Evolutionary conservation across 2,113 vertebrate species (phyloP), one percentile per base, ranked within the genome.

Genomic region (Lampris incognitus): DNA sequence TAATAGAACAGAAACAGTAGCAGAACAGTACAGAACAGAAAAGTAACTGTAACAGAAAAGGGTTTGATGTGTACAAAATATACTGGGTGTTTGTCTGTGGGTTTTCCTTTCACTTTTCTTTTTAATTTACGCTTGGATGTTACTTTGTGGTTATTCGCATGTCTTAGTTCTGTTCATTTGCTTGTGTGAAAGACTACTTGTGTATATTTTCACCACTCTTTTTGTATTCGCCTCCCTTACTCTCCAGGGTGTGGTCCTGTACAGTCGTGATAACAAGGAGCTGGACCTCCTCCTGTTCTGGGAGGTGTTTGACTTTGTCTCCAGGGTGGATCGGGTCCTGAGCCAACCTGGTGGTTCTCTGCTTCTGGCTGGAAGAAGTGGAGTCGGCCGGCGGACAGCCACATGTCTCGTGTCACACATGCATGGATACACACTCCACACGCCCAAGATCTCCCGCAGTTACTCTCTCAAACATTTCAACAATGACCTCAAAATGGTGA

Each of bases 381-480:
- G 98, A 10, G 96, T 99, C 1, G 98, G 98, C 6, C 97, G 98
- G 42, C 95, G 97, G 58, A 97, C 97, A 0, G 88, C 94, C 78
- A 95, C 96, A 0, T 96, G 93, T 39, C 88, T 99, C 55, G 97
- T 99, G 83, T 95, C 96, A 60, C 97, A 99, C 72, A 98, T 99
- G 98, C 97, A 98, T 0, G 95, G 96, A 60, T 96, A 96, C 50
- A 76, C 93, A 4, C 76, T 98, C 56, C 93, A 96, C 89, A 96
- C 97, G 0, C 98, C 97, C 3, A 98, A 95, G 86, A 93, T 98
- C 83, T 96, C 96, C 76, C 96, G 98, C 78, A 94, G 94, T n/a
- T 99, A 99, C 78, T 87, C 92, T 7, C 87, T 97, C 36, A 99
- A 99, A 82, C 95, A 99, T 46, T 99, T 99, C 92, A 97, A 89